phyloP scores from a whole-genome alignment of 2,113 vertebrate genomes.

The Notothenia rossii region DNA sequence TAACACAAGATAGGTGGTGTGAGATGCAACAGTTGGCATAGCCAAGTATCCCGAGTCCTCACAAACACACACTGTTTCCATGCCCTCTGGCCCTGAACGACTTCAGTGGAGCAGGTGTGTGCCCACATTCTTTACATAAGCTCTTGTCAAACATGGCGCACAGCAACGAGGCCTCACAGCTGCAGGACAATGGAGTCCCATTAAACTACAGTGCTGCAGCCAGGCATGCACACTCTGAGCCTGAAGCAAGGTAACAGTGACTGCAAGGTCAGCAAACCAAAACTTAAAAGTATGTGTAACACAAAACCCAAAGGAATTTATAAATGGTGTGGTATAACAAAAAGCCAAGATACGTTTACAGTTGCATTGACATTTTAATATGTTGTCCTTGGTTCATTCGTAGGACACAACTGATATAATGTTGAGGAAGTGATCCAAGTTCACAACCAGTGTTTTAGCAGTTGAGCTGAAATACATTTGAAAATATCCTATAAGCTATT shows the following conservation, averaged over 20 bases:
- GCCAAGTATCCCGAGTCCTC: slow-evolving; percentile 40
- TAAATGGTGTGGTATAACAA: slow-evolving; percentile 3
- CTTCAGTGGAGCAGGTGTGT: slow-evolving; percentile 67
- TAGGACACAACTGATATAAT: background rate
- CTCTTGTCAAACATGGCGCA: slow-evolving; percentile 72
- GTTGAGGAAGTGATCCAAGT: background rate
- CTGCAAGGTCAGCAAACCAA: slow-evolving; percentile 29
- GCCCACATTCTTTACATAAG: slow-evolving; percentile 71
- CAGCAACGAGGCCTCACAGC: slow-evolving; percentile 68
- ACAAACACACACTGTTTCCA: slow-evolving; percentile 52
- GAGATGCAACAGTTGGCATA: slow-evolving; percentile 63
- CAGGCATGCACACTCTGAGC: slow-evolving; percentile 23
- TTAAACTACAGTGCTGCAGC: slow-evolving; percentile 43
- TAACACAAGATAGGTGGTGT: slow-evolving; percentile 66
- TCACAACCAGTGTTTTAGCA: background rate
- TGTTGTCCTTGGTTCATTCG: background rate
- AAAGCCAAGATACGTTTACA: background rate
- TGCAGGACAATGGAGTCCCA: slow-evolving; percentile 70
- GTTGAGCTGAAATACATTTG: background rate
- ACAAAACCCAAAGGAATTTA: slow-evolving; percentile 7
- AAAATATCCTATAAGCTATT: background rate
- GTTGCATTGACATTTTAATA: too few species aligned
- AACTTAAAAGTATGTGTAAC: background rate
- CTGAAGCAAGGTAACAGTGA: slow-evolving; percentile 37
- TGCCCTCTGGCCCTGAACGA: slow-evolving; percentile 49